Percentiles rank a stretch among this genome's conserved stretches.
Evolutionary conservation across 2,797 vertebrate species (phyloP).

Genomic region (Poecilia wingei): DNA sequence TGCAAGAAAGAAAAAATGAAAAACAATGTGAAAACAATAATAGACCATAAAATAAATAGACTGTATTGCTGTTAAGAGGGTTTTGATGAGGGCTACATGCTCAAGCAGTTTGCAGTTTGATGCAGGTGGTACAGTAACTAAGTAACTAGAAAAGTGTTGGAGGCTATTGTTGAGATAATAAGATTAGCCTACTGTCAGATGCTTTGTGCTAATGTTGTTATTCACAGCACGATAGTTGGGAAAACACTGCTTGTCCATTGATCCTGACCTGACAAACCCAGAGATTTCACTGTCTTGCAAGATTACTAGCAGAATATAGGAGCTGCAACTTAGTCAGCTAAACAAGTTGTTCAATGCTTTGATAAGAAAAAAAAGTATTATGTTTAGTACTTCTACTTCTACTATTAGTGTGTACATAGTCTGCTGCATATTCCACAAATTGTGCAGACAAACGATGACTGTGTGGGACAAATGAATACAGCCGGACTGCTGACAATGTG

Average conservation of each 20-base stretch:
- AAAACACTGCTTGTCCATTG: constrained; percentile 38
- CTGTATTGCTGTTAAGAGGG: constrained; percentile 25
- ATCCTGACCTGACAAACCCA: constrained; percentile 33
- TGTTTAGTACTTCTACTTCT: not conserved
- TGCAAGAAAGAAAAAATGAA: not conserved
- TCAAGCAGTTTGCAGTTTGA: constrained; percentile 11
- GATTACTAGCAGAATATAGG: constrained; percentile 25
- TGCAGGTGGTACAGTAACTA: constrained; percentile 1
- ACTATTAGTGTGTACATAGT: not conserved
- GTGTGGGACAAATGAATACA: too few relatives aligned
- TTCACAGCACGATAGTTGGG: constrained; percentile 53
- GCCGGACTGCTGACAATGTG: too few relatives aligned
- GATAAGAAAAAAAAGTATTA: constrained; percentile 5
- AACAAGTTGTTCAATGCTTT: constrained; percentile 27
- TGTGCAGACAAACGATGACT: too few relatives aligned
- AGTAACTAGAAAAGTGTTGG: constrained; percentile 5
- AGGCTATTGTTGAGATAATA: constrained; percentile 15
- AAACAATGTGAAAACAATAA: constrained; percentile 11
- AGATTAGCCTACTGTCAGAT: constrained; percentile 29
- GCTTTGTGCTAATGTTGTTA: constrained; percentile 34
- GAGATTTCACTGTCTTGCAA: constrained; percentile 26
- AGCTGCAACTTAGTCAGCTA: constrained; percentile 18
- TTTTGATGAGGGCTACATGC: constrained; percentile 17
- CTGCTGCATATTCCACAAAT: too few relatives aligned
- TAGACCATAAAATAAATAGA: constrained; percentile 13